Evolutionary conservation across 1,140 invertebrate genomes (phyloP).

Genomic region (Pararge aegeria): DNA sequence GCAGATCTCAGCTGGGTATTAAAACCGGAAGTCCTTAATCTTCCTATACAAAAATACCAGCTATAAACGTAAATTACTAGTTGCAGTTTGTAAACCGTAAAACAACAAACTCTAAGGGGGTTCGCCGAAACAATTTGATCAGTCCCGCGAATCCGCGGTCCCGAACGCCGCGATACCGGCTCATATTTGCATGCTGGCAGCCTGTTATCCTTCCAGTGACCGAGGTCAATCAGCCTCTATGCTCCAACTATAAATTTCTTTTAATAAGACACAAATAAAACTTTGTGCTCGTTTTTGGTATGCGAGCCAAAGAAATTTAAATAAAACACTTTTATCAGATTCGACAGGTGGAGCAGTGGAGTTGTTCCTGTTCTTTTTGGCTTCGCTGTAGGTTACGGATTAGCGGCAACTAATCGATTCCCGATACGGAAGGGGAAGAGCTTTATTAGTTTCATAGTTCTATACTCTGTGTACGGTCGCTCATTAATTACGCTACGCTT

Average conservation of each 20-base stretch:
- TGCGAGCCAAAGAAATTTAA: slow-evolving; percentile 73
- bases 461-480: slow-evolving; percentile 3
- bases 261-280: slow-evolving; percentile 78
- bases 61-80: too few relatives aligned
- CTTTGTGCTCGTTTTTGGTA: slow-evolving; percentile 69
- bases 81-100: neutral
- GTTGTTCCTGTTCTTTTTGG: slow-evolving; percentile 56
- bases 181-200: slow-evolving; percentile 59
- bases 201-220: slow-evolving; percentile 63
- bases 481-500: slow-evolving; percentile 20
- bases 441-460: slow-evolving; percentile 43
- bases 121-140: neutral
- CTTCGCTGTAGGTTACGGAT: slow-evolving; percentile 76
- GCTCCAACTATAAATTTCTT: slow-evolving; percentile 76
- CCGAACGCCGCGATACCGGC: slow-evolving; percentile 6
- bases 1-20: too few relatives aligned
- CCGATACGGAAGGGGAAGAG: slow-evolving; percentile 57
- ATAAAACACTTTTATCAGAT: slow-evolving; percentile 78
- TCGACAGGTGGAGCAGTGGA: slow-evolving; percentile 68
- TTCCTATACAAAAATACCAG: too few relatives aligned
- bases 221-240: slow-evolving; percentile 75
- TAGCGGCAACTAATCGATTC: slow-evolving; percentile 68
- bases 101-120: neutral
- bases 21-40: too few relatives aligned
- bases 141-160: neutral